Percentiles rank a stretch among this genome's conserved stretches.
These are phyloP conservation scores for Lepus timidus DNA, from an alignment of 2,113 vertebrate genomes.

Conservation along the genomic window DNA sequence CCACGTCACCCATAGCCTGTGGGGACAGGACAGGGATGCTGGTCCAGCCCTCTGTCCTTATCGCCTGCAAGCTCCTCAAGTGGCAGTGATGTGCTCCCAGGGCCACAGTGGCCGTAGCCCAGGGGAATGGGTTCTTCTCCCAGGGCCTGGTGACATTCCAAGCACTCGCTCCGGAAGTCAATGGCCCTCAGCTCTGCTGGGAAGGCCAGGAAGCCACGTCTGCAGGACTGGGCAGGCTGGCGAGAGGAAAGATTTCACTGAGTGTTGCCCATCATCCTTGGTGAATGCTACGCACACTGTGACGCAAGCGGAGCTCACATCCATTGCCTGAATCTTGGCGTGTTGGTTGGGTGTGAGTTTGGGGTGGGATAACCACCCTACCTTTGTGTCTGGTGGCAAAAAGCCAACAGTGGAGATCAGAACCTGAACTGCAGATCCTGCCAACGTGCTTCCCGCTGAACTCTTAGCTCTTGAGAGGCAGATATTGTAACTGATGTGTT, in stretches of 20 bases:
- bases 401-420: neutral
- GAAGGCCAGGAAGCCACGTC: neutral
- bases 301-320: neutral
- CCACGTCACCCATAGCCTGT: neutral
- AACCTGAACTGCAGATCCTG: too few relatives aligned
- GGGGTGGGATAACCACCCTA: neutral
- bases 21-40: neutral
- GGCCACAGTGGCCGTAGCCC: neutral
- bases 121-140: neutral
- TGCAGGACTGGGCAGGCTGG: neutral
- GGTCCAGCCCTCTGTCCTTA: neutral
- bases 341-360: neutral
- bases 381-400: neutral
- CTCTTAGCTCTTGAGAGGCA: neutral
- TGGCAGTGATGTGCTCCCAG: neutral
- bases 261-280: neutral
- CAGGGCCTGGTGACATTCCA: neutral
- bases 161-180: neutral
- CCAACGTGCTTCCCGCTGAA: neutral
- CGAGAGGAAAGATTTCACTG: neutral
- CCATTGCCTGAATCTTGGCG: neutral
- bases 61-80: neutral
- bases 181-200: neutral
- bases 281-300: neutral
- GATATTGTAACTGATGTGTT: neutral